Evolutionary conservation across 53 echinoderm and acorn worm species (phyloP).

Genomic region (Mesocentrotus franciscanus): DNA sequence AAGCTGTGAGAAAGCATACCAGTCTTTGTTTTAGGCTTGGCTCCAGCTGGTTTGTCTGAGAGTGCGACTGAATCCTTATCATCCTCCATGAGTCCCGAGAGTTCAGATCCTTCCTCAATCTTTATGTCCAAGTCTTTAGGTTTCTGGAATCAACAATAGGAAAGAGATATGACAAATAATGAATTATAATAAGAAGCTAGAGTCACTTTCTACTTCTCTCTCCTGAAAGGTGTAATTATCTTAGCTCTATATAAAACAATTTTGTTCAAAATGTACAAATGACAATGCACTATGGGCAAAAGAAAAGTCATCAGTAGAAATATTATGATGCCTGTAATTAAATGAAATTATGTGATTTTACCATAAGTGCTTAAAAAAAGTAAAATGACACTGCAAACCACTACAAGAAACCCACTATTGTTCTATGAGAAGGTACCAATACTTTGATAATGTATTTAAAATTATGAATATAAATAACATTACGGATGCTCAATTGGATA

Average conservation of each 20-base stretch:
- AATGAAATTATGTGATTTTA: too few species aligned
- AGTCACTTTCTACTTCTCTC: background rate
- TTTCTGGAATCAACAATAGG: conserved; percentile 29
- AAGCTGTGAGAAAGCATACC: conserved; percentile 63
- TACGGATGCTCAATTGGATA: too few species aligned
- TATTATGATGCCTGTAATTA: too few species aligned
- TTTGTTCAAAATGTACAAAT: too few species aligned
- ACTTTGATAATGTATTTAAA: too few species aligned
- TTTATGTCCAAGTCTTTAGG: conserved; percentile 53
- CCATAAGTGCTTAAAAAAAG: too few species aligned
- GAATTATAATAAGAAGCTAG: background rate
- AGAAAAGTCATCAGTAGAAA: too few species aligned
- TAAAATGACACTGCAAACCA: too few species aligned
- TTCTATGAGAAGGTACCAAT: too few species aligned
- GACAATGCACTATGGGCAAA: too few species aligned
- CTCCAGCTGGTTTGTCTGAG: conserved; percentile 54
- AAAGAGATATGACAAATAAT: background rate
- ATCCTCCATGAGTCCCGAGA: conserved; percentile 59
- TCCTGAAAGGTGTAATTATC: background rate
- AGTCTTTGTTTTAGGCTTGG: conserved; percentile 63
- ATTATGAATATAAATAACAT: too few species aligned
- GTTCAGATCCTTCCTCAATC: conserved; percentile 58
- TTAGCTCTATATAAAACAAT: background rate
- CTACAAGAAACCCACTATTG: too few species aligned
- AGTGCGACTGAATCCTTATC: conserved; percentile 59